Evolutionary conservation across 2,888 invertebrate species (phyloP), one percentile per base, ranked within the genome.

Genomic region (Sminthurinus aureus): DNA sequence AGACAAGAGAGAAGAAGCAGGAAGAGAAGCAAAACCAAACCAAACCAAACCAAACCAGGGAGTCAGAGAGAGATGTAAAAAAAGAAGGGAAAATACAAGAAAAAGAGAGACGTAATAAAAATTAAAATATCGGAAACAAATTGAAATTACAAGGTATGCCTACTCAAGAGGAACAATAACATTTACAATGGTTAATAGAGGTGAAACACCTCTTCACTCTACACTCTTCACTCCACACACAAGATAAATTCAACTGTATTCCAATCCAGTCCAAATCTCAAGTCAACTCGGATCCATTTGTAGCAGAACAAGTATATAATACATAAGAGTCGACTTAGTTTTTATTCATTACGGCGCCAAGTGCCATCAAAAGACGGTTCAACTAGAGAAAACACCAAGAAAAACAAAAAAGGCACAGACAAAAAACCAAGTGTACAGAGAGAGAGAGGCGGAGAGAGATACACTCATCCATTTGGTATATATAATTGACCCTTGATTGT

Each of bases 341-440:
- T 52, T 81, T 81, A 81, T 81, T 81, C 80, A 81, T 81, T 81
- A 81, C 26, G 79, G 80, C 80, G 80, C 80, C 80, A 81, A 81
- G 73, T 69, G 80, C 71, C 80, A 81, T 81, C 80, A 81, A 81
- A 38, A 38, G 38, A 38, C 38, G 38, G 38, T 6, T 38, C 38
- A 38, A 38, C 38, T 38, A 38, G 38, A 13, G 26, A 79, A 13
- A 22, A 79, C n/a, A n/a, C n/a, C n/a, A 69, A 20, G 9, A 69
- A 24, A 69, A n/a, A 24, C 13, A 69, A 69, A 69, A 69, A 69
- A 69, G 20, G 69, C 24, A 69, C 12, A 8, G 12, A 69, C 20
- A 69, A 69, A n/a, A 66, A 38, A 38, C 38, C 38, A 38, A 38
- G 6, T 38, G 38, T 38, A 38, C 38, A n/a, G 66, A 66, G 66